Base-by-base conservation (phyloP, 2,113 vertebrate species). In the Paedocypris sp. region DNA sequence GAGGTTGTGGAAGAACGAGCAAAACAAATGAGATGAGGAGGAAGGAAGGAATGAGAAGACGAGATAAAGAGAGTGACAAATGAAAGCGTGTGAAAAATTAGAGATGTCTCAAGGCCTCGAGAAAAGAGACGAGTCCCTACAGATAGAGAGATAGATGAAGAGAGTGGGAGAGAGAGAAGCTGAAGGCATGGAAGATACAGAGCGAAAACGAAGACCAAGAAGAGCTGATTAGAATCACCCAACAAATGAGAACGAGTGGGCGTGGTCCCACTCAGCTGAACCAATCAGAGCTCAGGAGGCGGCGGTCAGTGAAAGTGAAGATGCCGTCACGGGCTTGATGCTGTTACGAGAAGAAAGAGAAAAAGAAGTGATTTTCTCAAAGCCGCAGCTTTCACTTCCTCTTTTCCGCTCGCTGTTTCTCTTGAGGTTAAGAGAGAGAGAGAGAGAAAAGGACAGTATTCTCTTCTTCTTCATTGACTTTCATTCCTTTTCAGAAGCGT, bases 81-180 rank as follows among this genome's bases (percentile, higher is more conserved):
- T 3, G 42, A 8, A 47, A 42, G 22, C 51, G 26, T 56, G 32
- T 28, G 3, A 29, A 48, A 29, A 53, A 11, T n/a, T 42, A 54
- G 18, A 57, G 20, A 56, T 10, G 19, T 35, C 60, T 54, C 45
- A 15, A 49, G 52, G 63, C 13, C 26, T 35, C 32, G 41, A 49
- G 54, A 69, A 64, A 41, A 54, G 61, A 64, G 56, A 26, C 56
- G 54, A 56, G 60, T 69, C 49, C 65, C 41, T 19, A 9, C 41
- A 46, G 45, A 69, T 54, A n/a, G 48, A 11, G 10, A 32, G 53
- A 54, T 69, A 54, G 22, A 54, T 3, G 16, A 26, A 25, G 18
- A 32, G 35, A 28, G 5, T 18, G 13, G 9, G 32, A 39, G 45
- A 38, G 43, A 32, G 18, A 12, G 47, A 19, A 36, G 32, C 35